Conservation (phyloP, 2,797 vertebrate species). For the Propithecus deckenii region DNA sequence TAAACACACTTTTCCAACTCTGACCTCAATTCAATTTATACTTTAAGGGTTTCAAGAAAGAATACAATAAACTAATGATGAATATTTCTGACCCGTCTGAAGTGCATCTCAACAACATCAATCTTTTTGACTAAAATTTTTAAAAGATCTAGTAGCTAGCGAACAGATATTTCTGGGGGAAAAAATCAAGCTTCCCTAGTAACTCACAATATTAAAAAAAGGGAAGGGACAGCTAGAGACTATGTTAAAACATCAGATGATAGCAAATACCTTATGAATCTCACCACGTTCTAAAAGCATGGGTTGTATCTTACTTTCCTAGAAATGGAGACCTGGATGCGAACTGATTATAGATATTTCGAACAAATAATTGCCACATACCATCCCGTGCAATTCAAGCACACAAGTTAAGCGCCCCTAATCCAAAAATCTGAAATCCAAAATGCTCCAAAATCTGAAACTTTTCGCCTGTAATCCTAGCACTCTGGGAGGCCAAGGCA, state of each 20-base stretch:
- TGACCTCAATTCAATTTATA: neutral
- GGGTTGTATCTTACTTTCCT: neutral
- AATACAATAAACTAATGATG: neutral
- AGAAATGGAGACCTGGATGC: neutral
- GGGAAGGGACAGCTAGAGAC: neutral
- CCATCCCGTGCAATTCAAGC: neutral
- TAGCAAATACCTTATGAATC: neutral
- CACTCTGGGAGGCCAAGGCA: too few relatives aligned
- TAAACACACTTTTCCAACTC: neutral
- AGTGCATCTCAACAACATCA: neutral
- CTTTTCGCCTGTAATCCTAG: too few relatives aligned
- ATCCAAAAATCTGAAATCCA: neutral
- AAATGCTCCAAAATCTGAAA: neutral
- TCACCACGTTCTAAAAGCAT: neutral
- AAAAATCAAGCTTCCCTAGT: neutral
- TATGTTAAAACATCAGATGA: neutral
- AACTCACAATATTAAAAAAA: neutral
- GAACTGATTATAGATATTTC: neutral
- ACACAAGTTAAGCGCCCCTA: neutral
- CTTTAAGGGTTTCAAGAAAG: neutral
- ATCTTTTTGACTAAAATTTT: neutral
- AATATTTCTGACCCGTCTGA: neutral
- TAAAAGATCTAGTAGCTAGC: neutral
- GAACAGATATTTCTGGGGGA: neutral
- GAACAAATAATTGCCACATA: neutral